Base-by-base conservation (phyloP, 35 echinoderm and acorn worm genomes). In the Chiridota heheva region DNA sequence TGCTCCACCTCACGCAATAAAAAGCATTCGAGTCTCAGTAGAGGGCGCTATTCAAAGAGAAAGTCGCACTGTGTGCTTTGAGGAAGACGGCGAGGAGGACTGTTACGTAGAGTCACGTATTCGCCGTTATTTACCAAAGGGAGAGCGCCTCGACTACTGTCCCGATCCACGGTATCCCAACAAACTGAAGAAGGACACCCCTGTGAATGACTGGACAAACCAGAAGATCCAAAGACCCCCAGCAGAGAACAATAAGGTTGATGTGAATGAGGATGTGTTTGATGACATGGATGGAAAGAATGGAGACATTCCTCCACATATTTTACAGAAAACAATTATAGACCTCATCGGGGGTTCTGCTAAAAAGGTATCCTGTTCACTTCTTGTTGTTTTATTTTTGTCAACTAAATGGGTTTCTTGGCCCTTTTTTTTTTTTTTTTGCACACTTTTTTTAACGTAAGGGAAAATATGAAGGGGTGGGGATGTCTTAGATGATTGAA, bases 31-130 rank as follows among this genome's bases (percentile, higher is more conserved):
- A n/a, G n/a, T n/a, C n/a, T n/a, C n/a, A n/a, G n/a, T 47, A 7
- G 76, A 60, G 16, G 86, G 76, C 10, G 60, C 67, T 65, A 62
- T 83, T 7, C 86, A 88, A 46, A 62, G 86, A 2, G 80, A 90
- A 48, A 67, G 59, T 13, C 69, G 88, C 8, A 84, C 81, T 41
- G 81, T 90, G 6, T 90, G 88, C 60, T 74, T 75, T 36, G 69
- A 84, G n/a, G 25, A 58, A 15, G 43, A 75, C 32, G 88, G 88
- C 13, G 55, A 84, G 25, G 69, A 75, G 30, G 68, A 78, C 25
- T 90, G 88, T 44, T 58, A 84, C 58, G 69, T 82, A 36, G 88
- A 90, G 72, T 69, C 64, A 7, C 57, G 70, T 31, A 83, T 40
- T 39, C 43, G 81, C 13, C 59, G 69, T 42, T 72, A 60, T 63